Conservation (phyloP, 2,888 invertebrate species). For the Dendrolimus houi region DNA sequence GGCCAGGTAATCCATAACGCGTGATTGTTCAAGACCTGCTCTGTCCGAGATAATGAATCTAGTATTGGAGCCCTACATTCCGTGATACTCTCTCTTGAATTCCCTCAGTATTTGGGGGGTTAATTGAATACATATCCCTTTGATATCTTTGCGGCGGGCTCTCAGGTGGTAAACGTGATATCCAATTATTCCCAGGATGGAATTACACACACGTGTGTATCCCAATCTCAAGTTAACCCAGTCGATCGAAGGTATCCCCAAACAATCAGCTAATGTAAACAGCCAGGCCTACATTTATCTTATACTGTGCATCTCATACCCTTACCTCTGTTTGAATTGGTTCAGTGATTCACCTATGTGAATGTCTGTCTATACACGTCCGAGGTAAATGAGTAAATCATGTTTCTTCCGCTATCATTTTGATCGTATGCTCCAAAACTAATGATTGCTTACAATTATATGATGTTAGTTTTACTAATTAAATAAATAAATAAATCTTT, state of each 20-base stretch:
- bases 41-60: constrained; percentile 31
- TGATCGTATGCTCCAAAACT: no score
- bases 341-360: constrained; percentile 23
- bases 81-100: constrained; percentile 19
- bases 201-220: constrained; percentile 26
- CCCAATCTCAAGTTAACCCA: constrained; percentile 19
- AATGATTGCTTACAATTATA: no score
- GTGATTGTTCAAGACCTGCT: constrained; percentile 14
- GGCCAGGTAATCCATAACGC: constrained; percentile 6
- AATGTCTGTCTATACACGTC: no score
- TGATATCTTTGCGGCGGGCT: constrained; percentile 26
- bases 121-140: constrained; percentile 38
- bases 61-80: constrained; percentile 24
- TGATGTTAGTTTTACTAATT: no score
- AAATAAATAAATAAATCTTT: no score
- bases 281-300: constrained; percentile 22
- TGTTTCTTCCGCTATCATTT: no score
- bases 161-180: constrained; percentile 35
- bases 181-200: constrained; percentile 41
- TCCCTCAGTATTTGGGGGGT: constrained; percentile 22
- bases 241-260: constrained; percentile 37
- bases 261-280: constrained; percentile 54
- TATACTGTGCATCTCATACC: constrained; percentile 12
- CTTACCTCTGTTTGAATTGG: background rate
- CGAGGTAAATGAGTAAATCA: background rate